Percentiles rank a stretch among this genome's conserved stretches.
Evolutionary conservation across 2,113 vertebrate genomes (phyloP).

Genomic region (Gnathonemus longibarbis): DNA sequence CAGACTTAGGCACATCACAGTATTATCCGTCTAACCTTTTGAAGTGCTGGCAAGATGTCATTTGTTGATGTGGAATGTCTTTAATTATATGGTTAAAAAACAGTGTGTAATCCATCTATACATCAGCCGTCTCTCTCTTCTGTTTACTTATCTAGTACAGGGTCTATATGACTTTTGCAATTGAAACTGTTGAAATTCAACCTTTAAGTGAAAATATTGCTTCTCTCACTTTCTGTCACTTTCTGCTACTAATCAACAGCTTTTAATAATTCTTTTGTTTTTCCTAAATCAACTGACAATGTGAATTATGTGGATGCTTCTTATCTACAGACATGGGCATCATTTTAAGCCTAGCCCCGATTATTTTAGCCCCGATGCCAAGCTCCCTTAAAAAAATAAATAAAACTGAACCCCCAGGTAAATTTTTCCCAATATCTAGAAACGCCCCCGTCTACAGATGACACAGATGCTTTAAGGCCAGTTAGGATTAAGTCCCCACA

Average conservation of each 20-base stretch:
- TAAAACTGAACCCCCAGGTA: too few relatives aligned
- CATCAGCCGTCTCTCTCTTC: background rate
- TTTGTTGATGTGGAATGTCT: background rate
- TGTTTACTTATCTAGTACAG: background rate
- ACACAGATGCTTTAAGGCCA: background rate
- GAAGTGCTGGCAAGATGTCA: background rate
- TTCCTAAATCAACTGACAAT: background rate
- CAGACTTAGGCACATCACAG: background rate
- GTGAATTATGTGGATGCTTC: background rate
- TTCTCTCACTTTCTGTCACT: background rate
- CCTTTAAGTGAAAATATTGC: background rate
- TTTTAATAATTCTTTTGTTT: background rate
- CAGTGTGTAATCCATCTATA: background rate
- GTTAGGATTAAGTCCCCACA: background rate
- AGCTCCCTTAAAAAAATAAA: too few relatives aligned
- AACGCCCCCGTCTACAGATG: background rate
- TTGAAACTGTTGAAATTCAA: background rate
- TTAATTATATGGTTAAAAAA: background rate
- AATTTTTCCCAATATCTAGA: too few relatives aligned
- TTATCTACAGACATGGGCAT: background rate
- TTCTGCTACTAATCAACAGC: background rate
- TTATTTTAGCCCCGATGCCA: too few relatives aligned
- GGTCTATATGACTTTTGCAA: background rate
- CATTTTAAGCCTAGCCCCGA: too few relatives aligned
- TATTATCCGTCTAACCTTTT: background rate